These are phyloP conservation scores for Orthosia gracilis DNA, from an alignment of 2,888 invertebrate species.

Conservation along the genomic window DNA sequence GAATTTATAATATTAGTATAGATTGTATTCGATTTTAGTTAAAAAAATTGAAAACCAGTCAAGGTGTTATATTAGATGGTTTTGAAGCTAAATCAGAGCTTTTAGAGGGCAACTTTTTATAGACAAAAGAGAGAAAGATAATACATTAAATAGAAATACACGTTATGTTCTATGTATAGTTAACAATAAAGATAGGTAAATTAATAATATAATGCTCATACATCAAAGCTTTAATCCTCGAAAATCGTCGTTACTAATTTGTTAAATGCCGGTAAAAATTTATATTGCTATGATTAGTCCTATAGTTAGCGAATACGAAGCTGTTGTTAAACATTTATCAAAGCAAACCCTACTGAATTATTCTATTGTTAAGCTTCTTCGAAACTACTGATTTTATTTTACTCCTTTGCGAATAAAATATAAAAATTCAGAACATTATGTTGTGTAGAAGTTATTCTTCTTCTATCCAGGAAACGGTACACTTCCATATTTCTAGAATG, in stretches of 20 bases:
- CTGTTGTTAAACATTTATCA: conserved; percentile 17
- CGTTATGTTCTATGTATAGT: not conserved
- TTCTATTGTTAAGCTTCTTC: conserved; percentile 10
- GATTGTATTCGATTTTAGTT: not conserved
- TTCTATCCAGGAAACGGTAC: not conserved
- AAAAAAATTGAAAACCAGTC: not conserved
- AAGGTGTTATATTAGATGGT: too few relatives aligned
- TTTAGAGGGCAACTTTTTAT: too few relatives aligned
- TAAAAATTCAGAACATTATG: conserved; percentile 3
- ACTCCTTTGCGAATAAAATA: conserved; percentile 5
- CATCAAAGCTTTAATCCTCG: not conserved
- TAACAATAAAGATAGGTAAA: not conserved
- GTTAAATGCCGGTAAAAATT: not conserved
- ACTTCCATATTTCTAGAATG: conserved; percentile 12
- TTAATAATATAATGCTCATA: not conserved
- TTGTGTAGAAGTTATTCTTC: not conserved
- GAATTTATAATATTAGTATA: not conserved
- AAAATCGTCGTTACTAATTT: not conserved
- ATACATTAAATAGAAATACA: too few relatives aligned
- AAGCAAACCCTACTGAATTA: conserved; percentile 13
- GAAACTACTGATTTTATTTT: conserved; percentile 12
- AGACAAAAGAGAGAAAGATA: too few relatives aligned
- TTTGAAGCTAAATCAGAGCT: too few relatives aligned
- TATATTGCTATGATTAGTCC: not conserved
- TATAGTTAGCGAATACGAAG: not conserved